phyloP scores from a whole-genome alignment of 2,888 invertebrate genomes.

The Arrhopalites spinosus region DNA sequence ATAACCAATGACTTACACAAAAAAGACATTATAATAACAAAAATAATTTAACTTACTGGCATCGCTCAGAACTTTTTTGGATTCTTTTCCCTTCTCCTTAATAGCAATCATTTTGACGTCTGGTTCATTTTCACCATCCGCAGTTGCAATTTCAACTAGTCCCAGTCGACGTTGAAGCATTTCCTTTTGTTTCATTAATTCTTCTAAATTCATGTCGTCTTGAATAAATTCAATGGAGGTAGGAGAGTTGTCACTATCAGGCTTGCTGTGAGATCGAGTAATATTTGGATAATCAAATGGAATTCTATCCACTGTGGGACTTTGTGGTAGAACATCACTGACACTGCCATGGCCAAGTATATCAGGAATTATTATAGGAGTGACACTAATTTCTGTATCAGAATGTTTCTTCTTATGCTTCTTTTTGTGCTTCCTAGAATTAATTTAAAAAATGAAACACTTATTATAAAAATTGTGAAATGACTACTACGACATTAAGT shows the following conservation, averaged over 20 bases:
- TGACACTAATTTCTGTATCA: slow-evolving; percentile 25
- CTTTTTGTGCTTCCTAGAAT: slow-evolving; percentile 61
- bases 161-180: slow-evolving; percentile 48
- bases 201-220: slow-evolving; percentile 84
- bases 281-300: neutral
- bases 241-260: slow-evolving; percentile 62
- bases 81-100: slow-evolving; percentile 39
- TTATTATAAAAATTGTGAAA: neutral
- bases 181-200: slow-evolving; percentile 87
- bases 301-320: neutral
- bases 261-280: neutral
- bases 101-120: slow-evolving; percentile 42
- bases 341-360: neutral
- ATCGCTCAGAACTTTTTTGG: slow-evolving; percentile 34
- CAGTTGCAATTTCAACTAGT: slow-evolving; percentile 32
- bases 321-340: neutral
- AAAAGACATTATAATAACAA: too few species aligned
- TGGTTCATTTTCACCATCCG: slow-evolving; percentile 21
- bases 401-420: slow-evolving; percentile 60
- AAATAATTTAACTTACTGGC: too few species aligned
- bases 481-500: too few species aligned
- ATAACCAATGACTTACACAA: too few species aligned
- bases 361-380: slow-evolving; percentile 63
- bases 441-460: slow-evolving; percentile 6
- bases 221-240: slow-evolving; percentile 47